phyloP scores from a whole-genome alignment of 2,888 invertebrate genomes.

The Theretra japonica region DNA sequence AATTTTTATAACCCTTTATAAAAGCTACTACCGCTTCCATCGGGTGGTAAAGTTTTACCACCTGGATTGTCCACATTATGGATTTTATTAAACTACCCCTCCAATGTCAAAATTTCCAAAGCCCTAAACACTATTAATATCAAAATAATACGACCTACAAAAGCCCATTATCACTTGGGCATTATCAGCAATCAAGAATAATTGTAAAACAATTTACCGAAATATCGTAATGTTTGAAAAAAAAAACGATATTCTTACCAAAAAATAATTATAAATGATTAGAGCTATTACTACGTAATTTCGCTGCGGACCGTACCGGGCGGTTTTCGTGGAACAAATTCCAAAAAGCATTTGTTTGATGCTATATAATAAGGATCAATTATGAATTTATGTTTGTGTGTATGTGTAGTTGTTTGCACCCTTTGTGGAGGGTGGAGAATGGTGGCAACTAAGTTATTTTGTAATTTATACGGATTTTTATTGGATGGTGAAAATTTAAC shows the following conservation, averaged over 20 bases:
- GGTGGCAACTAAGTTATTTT: not conserved
- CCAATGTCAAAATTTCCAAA: no score
- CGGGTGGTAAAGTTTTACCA: no score
- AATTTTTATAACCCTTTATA: no score
- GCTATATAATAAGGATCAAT: slow-evolving; percentile 82
- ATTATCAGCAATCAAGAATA: slow-evolving; percentile 23
- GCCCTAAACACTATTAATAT: slow-evolving; percentile 25
- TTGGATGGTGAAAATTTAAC: no score
- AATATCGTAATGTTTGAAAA: slow-evolving; percentile 62
- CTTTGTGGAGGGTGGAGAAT: not conserved
- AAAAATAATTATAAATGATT: slow-evolving; percentile 73
- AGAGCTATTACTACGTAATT: slow-evolving; percentile 72
- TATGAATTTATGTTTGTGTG: slow-evolving; percentile 66
- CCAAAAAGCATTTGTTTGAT: slow-evolving; percentile 83
- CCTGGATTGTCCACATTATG: no score
- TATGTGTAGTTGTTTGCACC: not conserved
- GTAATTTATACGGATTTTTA: not conserved
- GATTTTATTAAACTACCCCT: no score
- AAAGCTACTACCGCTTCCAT: no score
- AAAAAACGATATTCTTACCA: slow-evolving; percentile 64
- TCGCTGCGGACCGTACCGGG: slow-evolving; percentile 71
- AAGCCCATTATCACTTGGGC: slow-evolving; percentile 9
- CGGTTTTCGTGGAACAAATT: slow-evolving; percentile 81
- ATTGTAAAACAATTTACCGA: slow-evolving; percentile 25
- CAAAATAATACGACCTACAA: not conserved